Evolutionary conservation across 2,797 vertebrate genomes (phyloP).

Genomic region (Lutjanus argentimaculatus): DNA sequence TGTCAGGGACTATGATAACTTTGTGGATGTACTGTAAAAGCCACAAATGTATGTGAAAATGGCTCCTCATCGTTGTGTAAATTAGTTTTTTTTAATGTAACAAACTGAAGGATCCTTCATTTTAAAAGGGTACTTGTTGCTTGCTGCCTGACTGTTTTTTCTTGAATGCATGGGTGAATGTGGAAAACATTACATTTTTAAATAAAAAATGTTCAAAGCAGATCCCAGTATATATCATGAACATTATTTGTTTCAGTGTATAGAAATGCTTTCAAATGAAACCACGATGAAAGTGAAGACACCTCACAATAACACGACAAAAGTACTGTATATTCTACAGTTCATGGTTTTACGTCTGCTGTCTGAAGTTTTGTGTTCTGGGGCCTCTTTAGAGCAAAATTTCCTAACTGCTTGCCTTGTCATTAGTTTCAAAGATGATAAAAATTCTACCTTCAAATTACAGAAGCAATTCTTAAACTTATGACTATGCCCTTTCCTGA

Average conservation of each 20-base stretch:
- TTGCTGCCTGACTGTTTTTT: slow-evolving; percentile 57
- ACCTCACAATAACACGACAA: background rate
- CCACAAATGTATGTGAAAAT: slow-evolving; percentile 70
- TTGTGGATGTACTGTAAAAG: slow-evolving; percentile 63
- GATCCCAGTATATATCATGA: background rate
- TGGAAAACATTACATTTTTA: slow-evolving; percentile 61
- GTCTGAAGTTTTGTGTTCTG: background rate
- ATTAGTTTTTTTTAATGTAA: slow-evolving; percentile 55
- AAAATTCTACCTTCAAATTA: too few relatives aligned
- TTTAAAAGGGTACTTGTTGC: slow-evolving; percentile 62
- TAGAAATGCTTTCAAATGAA: background rate
- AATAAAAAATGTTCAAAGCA: slow-evolving; percentile 69
- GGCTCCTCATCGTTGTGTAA: slow-evolving; percentile 63
- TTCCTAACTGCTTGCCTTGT: too few relatives aligned
- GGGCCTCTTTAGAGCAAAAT: too few relatives aligned
- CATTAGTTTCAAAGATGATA: too few relatives aligned
- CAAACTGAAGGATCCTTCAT: slow-evolving; percentile 63
- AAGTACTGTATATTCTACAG: background rate
- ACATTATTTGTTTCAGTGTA: background rate
- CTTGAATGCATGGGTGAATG: slow-evolving; percentile 67
- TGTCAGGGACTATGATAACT: slow-evolving; percentile 72
- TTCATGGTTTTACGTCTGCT: background rate
- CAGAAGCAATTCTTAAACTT: too few relatives aligned
- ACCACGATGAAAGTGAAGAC: background rate
- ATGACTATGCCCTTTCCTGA: too few relatives aligned